Evolutionary conservation across 2,888 invertebrate genomes (phyloP).

Genomic region (Dolichopus griseipennis): DNA sequence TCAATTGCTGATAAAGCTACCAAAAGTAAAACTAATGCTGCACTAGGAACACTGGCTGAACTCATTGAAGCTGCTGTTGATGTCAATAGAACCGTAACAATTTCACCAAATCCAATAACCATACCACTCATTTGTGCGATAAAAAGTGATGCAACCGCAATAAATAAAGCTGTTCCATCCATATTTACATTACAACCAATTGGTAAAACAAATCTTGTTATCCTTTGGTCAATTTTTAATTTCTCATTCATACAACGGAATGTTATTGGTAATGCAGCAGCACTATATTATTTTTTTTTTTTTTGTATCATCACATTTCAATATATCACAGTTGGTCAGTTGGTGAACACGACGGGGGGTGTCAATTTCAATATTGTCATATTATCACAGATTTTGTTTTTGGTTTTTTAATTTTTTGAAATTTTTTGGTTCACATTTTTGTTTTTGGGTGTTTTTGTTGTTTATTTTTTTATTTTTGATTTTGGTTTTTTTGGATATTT

Average conservation of each 20-base stretch:
- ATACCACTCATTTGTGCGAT: constrained; percentile 81
- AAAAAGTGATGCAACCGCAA: constrained; percentile 77
- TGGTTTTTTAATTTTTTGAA: background rate
- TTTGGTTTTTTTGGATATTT: background rate
- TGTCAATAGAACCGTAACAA: constrained; percentile 75
- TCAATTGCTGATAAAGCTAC: constrained; percentile 76
- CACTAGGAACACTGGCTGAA: constrained; percentile 78
- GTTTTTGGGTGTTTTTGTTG: background rate
- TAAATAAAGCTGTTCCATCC: constrained; percentile 84
- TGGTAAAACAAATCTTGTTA: constrained; percentile 80
- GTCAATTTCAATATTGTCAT: background rate
- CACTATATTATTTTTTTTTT: no score
- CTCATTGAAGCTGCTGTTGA: constrained; percentile 83
- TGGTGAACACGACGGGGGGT: background rate
- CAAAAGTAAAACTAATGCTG: constrained; percentile 69
- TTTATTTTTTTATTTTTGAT: background rate
- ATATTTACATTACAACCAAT: constrained; percentile 90
- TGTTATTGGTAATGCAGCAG: constrained; percentile 81
- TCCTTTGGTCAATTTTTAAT: constrained; percentile 66
- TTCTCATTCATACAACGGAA: constrained; percentile 80
- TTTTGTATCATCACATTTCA: background rate
- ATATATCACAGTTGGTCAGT: background rate
- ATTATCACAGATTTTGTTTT: background rate
- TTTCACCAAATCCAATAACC: constrained; percentile 67
- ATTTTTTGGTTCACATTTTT: background rate